phyloP scores from a whole-genome alignment of 2,888 invertebrate genomes.

The Tetropium fuscum region DNA sequence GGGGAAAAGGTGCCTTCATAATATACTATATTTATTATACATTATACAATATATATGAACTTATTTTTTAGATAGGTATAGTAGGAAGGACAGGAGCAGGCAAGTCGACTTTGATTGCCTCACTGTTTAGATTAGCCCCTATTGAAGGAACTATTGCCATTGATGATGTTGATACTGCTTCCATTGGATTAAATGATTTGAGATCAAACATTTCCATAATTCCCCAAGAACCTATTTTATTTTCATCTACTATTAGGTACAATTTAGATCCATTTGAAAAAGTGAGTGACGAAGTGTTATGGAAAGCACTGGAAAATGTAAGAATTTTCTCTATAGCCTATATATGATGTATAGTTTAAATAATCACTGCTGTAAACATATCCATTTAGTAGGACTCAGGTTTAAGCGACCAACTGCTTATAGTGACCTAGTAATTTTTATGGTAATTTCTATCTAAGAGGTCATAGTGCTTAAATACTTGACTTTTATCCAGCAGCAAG shows the following conservation, averaged over 20 bases:
- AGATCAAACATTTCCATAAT: slow-evolving; percentile 86
- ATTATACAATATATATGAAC: neutral
- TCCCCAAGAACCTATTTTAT: slow-evolving; percentile 86
- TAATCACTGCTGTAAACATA: too few relatives aligned
- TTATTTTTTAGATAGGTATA: slow-evolving; percentile 75
- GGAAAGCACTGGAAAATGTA: slow-evolving; percentile 80
- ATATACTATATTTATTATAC: neutral
- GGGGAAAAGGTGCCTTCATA: slow-evolving; percentile 72
- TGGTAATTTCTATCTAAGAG: too few relatives aligned
- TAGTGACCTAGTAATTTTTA: too few relatives aligned
- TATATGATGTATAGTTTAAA: too few relatives aligned
- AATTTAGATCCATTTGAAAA: slow-evolving; percentile 88
- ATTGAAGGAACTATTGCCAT: slow-evolving; percentile 83
- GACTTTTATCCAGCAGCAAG: too few relatives aligned
- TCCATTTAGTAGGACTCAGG: too few relatives aligned
- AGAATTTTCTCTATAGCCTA: slow-evolving; percentile 20
- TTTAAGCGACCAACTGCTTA: too few relatives aligned
- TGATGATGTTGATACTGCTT: slow-evolving; percentile 78
- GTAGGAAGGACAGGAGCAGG: slow-evolving; percentile 92
- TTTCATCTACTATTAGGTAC: slow-evolving; percentile 84
- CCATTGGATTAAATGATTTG: slow-evolving; percentile 80
- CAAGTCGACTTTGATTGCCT: slow-evolving; percentile 84
- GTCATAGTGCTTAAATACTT: too few relatives aligned
- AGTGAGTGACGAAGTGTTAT: slow-evolving; percentile 78
- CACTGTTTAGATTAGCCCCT: slow-evolving; percentile 84